phyloP scores from a whole-genome alignment of 2,888 invertebrate genomes.

The Eucera pruinosa region DNA sequence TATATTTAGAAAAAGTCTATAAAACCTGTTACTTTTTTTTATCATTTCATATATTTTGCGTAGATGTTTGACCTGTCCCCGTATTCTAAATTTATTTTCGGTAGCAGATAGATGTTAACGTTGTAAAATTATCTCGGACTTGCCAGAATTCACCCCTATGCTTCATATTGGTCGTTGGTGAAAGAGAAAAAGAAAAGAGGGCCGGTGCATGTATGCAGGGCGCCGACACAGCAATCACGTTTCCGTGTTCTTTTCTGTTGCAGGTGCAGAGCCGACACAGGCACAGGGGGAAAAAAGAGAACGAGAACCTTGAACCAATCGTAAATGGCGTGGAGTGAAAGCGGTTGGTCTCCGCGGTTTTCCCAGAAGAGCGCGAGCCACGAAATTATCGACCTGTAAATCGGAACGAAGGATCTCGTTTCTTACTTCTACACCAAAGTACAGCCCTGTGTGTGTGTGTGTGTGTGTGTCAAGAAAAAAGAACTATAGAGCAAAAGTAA shows the following conservation, averaged over 20 bases:
- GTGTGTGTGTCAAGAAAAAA: background rate
- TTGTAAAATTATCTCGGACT: too few species aligned
- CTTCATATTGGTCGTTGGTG: conserved; percentile 32
- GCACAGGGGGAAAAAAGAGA: conserved; percentile 54
- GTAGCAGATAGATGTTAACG: too few species aligned
- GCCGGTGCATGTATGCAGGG: conserved; percentile 22
- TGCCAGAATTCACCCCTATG: too few species aligned
- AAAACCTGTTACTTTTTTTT: too few species aligned
- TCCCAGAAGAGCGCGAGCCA: conserved; percentile 75
- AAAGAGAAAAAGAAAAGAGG: background rate
- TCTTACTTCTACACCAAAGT: conserved; percentile 30
- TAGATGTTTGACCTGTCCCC: too few species aligned
- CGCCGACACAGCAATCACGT: conserved; percentile 68
- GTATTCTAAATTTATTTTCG: too few species aligned
- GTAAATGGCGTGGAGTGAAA: conserved; percentile 79
- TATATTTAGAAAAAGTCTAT: too few species aligned
- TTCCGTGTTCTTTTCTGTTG: conserved; percentile 75
- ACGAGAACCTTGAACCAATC: conserved; percentile 76
- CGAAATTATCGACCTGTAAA: conserved; percentile 74
- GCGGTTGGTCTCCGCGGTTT: conserved; percentile 74
- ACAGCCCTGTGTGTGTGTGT: background rate
- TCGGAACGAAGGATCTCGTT: conserved; percentile 66
- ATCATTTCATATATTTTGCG: too few species aligned
- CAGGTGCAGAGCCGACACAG: conserved; percentile 67
- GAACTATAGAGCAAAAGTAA: too few species aligned